Conservation (phyloP, 2,113 vertebrate species). For the Astatoreochromis straeleni region DNA sequence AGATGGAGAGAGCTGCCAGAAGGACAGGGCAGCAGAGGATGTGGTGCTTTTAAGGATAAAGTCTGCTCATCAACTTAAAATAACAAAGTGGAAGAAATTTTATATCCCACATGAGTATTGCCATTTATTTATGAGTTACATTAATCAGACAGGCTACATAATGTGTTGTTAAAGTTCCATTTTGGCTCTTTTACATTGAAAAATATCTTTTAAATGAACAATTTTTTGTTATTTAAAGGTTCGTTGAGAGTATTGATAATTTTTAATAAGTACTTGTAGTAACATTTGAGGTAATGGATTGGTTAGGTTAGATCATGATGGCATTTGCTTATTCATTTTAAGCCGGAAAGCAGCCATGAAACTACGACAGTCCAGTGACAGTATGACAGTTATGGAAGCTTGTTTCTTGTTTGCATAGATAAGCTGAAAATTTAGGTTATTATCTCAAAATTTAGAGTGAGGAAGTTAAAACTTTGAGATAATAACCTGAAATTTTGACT, state of each 20-base stretch:
- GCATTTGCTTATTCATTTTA: not conserved
- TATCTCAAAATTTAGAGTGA: not conserved
- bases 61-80: not conserved
- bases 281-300: not conserved
- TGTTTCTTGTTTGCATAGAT: not conserved
- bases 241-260: not conserved
- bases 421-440: not conserved
- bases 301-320: not conserved
- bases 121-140: not conserved
- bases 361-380: not conserved
- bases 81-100: not conserved
- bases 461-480: not conserved
- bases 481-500: not conserved
- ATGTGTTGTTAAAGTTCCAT: not conserved
- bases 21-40: not conserved
- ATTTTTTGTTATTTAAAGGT: not conserved
- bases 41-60: not conserved
- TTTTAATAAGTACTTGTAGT: not conserved
- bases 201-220: not conserved
- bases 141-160: not conserved
- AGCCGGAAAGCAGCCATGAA: not conserved
- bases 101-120: not conserved
- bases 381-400: not conserved
- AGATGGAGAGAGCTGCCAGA: not conserved
- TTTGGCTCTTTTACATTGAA: not conserved